Conservation (phyloP, 53 echinoderm and acorn worm genomes). For the Temnopleurus reevesii region DNA sequence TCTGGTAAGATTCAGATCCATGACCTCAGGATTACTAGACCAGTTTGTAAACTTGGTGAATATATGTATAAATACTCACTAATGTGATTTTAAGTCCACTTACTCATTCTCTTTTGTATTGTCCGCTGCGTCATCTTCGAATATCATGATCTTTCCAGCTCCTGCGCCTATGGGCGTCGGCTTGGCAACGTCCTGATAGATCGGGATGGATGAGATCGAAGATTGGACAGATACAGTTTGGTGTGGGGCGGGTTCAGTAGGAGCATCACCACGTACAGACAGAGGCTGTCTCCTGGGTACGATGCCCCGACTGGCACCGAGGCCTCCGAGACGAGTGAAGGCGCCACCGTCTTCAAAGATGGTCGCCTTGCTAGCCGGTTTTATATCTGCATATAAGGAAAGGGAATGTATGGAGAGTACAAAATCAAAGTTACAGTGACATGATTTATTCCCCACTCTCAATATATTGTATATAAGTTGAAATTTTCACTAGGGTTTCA, state of each 20-base stretch:
- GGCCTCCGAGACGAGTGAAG: neutral
- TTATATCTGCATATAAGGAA: neutral
- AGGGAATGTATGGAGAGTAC: too few relatives aligned
- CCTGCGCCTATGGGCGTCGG: neutral
- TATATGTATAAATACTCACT: too few relatives aligned
- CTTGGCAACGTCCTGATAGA: neutral
- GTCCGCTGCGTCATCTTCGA: slow-evolving; percentile 37
- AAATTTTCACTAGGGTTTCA: too few relatives aligned
- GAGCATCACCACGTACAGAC: neutral
- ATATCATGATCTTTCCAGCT: neutral
- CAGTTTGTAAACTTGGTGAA: too few relatives aligned
- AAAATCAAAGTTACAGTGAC: neutral
- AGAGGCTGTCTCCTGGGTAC: slow-evolving; percentile 37
- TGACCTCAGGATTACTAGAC: too few relatives aligned
- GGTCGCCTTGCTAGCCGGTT: neutral
- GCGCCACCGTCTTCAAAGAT: slow-evolving; percentile 45
- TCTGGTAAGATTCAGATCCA: too few relatives aligned
- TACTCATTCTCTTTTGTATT: slow-evolving; percentile 47
- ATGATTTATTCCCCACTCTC: too few relatives aligned
- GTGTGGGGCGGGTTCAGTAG: neutral
- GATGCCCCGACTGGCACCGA: slow-evolving; percentile 14
- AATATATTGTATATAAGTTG: too few relatives aligned
- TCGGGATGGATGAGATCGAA: neutral
- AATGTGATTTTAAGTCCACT: too few relatives aligned
- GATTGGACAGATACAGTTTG: neutral